Base-by-base conservation (phyloP, 2,797 vertebrate species). In the Coranthus polyacanthus region DNA sequence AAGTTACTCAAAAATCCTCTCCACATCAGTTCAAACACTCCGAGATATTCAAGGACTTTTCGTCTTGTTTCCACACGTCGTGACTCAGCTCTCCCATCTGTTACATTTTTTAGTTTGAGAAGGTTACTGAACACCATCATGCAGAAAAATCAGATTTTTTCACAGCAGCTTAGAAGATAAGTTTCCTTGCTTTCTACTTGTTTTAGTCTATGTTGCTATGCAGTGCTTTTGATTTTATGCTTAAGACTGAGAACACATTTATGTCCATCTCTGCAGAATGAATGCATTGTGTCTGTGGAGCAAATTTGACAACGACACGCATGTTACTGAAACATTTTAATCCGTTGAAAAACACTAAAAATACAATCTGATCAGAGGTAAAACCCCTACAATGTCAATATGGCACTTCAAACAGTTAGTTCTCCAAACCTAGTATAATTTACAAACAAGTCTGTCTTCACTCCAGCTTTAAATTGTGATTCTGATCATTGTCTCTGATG, bases 321-420 rank as follows among this genome's bases (percentile, higher is more conserved):
- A 26, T 42, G 52, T 34, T 20, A 66, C 46, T 36, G 21, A 56
- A 5, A 7, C n/a, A 59, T 32, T 80, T 81, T 69, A 76, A 56
- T 79, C 39, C 32, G 58, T 36, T 34, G 7, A 32, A 9, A 18
- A 68, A 72, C 44, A 21, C 36, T 76, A 78, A 83, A 16, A 18
- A 57, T 16, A 29, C 12, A 44, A 47, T 38, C 20, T 42, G 58
- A 18, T 70, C 5, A 29, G 6, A 43, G 42, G 36, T 29, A 56
- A 60, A 12, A 29, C 36, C 45, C 38, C 50, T 7, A 60, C 78
- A 65, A 84, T 65, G 67, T 85, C 56, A 68, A 56, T 68, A 87
- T 86, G 87, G 84, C 89, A 89, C 88, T 80, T 84, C 36, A 68
- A 61, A 68, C 45, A 21, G 44, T 75, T 71, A 72, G 55, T 42